phyloP scores from a whole-genome alignment of 1,140 invertebrate genomes.

The Calliphora vicina region DNA sequence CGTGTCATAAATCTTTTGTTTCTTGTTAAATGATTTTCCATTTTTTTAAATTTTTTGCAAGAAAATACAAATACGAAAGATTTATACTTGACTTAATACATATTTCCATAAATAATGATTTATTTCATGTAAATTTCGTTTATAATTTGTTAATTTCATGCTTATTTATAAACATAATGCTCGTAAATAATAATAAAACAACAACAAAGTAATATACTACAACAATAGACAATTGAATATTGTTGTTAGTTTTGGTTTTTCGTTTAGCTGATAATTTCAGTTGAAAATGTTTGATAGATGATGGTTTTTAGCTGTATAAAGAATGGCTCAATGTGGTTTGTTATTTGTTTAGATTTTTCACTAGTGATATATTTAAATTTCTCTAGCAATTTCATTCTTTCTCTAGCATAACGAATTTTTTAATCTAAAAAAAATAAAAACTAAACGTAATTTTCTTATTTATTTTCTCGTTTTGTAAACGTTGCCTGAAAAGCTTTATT shows the following conservation, averaged over 20 bases:
- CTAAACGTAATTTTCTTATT: not conserved
- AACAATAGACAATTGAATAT: not conserved
- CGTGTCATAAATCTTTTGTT: slow-evolving; percentile 32
- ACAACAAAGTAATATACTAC: not conserved
- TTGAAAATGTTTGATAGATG: slow-evolving; percentile 1
- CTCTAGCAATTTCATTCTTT: not conserved
- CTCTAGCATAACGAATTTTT: slow-evolving; percentile 25
- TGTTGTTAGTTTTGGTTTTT: not conserved
- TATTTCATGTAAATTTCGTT: not conserved
- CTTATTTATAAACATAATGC: slow-evolving; percentile 2
- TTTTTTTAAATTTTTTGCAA: not conserved
- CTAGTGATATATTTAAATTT: slow-evolving; percentile 2
- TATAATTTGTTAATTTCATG: slow-evolving; percentile 32
- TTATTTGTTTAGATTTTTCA: not conserved
- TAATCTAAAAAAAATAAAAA: slow-evolving; percentile 21
- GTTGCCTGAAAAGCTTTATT: not conserved
- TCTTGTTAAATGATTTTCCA: not conserved
- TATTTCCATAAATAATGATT: not conserved
- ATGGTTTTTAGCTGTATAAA: not conserved
- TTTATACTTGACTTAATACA: not conserved
- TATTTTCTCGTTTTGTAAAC: not conserved
- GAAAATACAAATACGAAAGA: not conserved
- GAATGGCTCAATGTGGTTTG: not conserved
- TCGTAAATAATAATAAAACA: no score
- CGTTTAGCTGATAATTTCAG: no score